Conservation (phyloP, 2,888 invertebrate genomes). For the Acanthosoma haemorrhoidale region DNA sequence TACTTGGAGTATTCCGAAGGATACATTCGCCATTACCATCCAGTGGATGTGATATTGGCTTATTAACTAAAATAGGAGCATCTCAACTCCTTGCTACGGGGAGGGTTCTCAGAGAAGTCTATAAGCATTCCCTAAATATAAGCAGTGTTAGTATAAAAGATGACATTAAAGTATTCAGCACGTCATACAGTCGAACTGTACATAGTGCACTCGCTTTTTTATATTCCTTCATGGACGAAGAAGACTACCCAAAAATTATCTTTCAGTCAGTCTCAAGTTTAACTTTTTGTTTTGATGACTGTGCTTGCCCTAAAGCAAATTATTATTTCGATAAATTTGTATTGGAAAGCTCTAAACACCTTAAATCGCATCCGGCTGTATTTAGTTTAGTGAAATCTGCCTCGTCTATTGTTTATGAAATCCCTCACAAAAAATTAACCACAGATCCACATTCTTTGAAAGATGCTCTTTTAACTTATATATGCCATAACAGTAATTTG, state of each 20-base stretch:
- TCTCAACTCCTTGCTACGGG: conserved; percentile 79
- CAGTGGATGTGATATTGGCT: conserved; percentile 73
- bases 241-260: conserved; percentile 52
- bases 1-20: conserved; percentile 75
- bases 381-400: conserved; percentile 62
- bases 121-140: conserved; percentile 59
- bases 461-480: conserved; percentile 76
- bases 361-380: conserved; percentile 70
- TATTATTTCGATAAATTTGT: conserved; percentile 50
- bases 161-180: conserved; percentile 68
- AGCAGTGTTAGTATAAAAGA: conserved; percentile 49
- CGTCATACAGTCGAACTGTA: conserved; percentile 81
- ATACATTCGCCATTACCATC: conserved; percentile 68
- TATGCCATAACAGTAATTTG: conserved; percentile 75
- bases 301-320: conserved; percentile 69
- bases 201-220: conserved; percentile 81
- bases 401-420: conserved; percentile 61
- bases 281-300: conserved; percentile 79
- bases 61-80: conserved; percentile 61
- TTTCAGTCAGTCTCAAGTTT: conserved; percentile 74
- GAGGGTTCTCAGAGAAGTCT: conserved; percentile 54
- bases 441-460: conserved; percentile 66
- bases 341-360: conserved; percentile 57
- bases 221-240: conserved; percentile 61
- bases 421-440: conserved; percentile 55